Percentiles rank a stretch among this genome's conserved stretches.
phyloP scores from a whole-genome alignment of 2,888 invertebrate species.

The Eupithecia insigniata region DNA sequence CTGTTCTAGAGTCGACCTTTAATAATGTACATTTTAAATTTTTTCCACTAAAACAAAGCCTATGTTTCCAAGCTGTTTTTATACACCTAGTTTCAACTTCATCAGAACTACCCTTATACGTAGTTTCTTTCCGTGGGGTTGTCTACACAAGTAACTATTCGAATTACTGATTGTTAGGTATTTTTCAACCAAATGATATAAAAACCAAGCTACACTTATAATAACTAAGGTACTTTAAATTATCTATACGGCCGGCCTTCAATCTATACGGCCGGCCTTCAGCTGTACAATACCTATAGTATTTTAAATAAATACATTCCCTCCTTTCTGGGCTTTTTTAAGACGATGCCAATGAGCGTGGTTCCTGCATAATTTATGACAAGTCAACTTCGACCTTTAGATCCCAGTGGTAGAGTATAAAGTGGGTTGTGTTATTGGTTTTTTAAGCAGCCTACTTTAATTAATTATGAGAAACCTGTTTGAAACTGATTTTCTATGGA shows the following conservation, averaged over 20 bases:
- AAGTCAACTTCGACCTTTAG: slow-evolving; percentile 21
- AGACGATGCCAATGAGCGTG: slow-evolving; percentile 13
- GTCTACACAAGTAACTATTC: background rate
- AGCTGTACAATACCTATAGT: slow-evolving; percentile 13
- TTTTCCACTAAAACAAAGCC: background rate
- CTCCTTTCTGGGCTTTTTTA: slow-evolving; percentile 10
- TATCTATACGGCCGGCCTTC: background rate
- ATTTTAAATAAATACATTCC: slow-evolving; percentile 26
- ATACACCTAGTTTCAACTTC: background rate
- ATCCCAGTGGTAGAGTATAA: slow-evolving; percentile 12
- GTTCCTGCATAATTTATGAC: slow-evolving; percentile 28
- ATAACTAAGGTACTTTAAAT: too few relatives aligned
- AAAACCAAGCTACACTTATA: too few relatives aligned
- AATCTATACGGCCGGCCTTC: background rate
- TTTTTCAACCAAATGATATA: too few relatives aligned
- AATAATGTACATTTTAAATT: background rate
- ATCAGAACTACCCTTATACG: too few relatives aligned
- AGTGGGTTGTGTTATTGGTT: slow-evolving; percentile 13
- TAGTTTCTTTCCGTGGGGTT: background rate
- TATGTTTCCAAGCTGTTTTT: background rate
- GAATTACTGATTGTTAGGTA: too few relatives aligned
- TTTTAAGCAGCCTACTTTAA: slow-evolving; percentile 6
- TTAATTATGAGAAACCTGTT: slow-evolving; percentile 1
- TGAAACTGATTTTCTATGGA: background rate
- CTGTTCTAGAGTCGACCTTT: too few relatives aligned